These are phyloP conservation scores for Idaea dimidiata DNA, from an alignment of 2,888 invertebrate species.

Conservation along the genomic window DNA sequence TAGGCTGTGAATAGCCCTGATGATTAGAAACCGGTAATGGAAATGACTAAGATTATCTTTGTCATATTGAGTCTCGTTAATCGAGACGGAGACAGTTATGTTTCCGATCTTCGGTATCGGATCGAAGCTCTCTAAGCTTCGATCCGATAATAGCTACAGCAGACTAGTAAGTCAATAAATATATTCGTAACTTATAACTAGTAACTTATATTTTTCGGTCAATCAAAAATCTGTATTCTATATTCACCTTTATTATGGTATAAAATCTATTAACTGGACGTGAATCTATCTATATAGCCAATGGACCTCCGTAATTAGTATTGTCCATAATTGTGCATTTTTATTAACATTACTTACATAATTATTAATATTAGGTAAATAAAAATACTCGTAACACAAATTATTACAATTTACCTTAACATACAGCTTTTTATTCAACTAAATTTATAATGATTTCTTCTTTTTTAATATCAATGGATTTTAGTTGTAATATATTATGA, in stretches of 20 bases:
- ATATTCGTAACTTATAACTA: neutral
- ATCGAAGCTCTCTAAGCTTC: too few relatives aligned
- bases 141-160: too few relatives aligned
- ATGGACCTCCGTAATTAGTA: conserved; percentile 76
- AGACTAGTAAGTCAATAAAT: too few relatives aligned
- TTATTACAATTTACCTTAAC: conserved; percentile 9
- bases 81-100: too few relatives aligned
- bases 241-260: conserved; percentile 50
- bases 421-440: neutral
- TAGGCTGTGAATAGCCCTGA: too few relatives aligned
- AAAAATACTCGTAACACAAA: conserved; percentile 51
- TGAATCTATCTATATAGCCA: conserved; percentile 56
- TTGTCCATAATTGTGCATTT: conserved; percentile 78
- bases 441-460: neutral
- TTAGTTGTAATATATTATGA: neutral
- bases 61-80: too few relatives aligned
- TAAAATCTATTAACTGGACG: conserved; percentile 67
- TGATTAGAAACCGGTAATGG: too few relatives aligned
- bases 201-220: neutral
- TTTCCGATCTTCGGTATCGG: too few relatives aligned
- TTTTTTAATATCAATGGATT: neutral
- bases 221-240: neutral
- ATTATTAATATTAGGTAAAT: conserved; percentile 62
- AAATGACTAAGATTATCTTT: too few relatives aligned
- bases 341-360: conserved; percentile 54